Conservation (phyloP, 37 sponge, comb jelly and placozoan species). For the Lycopodina hypogea region DNA sequence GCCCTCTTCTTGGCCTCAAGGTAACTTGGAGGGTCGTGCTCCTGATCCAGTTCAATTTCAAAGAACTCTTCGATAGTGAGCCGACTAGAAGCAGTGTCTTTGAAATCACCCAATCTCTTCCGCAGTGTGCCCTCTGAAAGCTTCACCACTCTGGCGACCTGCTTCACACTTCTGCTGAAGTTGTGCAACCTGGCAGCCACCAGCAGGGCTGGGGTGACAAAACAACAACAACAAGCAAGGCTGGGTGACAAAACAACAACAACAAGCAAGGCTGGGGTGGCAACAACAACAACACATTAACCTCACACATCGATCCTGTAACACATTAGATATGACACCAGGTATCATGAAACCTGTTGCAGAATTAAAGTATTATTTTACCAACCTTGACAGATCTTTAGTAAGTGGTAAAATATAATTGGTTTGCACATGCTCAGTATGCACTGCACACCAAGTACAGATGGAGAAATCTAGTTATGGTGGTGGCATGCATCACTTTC, state of each 20-base stretch:
- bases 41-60: constrained; percentile 92
- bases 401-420: no score
- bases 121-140: constrained; percentile 81
- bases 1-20: constrained; percentile 52
- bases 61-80: constrained; percentile 98
- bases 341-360: no score
- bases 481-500: no score
- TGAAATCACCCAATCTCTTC: constrained; percentile 91
- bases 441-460: no score
- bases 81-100: constrained; percentile 90
- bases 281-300: neutral
- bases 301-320: neutral
- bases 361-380: no score
- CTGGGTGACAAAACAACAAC: constrained; percentile 42
- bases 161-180: constrained; percentile 73
- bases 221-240: no score
- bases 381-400: no score
- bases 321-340: no score
- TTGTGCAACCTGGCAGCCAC: constrained; percentile 89
- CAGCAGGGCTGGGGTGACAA: constrained; percentile 76
- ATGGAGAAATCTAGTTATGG: no score
- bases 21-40: constrained; percentile 97
- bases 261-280: constrained; percentile 78
- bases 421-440: no score
- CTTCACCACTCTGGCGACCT: constrained; percentile 85